A percentile compares a stretch with the other conserved stretches of the same genome.
Evolutionary conservation across 2,888 invertebrate species (phyloP).

Genomic region (Lypha dubia): DNA sequence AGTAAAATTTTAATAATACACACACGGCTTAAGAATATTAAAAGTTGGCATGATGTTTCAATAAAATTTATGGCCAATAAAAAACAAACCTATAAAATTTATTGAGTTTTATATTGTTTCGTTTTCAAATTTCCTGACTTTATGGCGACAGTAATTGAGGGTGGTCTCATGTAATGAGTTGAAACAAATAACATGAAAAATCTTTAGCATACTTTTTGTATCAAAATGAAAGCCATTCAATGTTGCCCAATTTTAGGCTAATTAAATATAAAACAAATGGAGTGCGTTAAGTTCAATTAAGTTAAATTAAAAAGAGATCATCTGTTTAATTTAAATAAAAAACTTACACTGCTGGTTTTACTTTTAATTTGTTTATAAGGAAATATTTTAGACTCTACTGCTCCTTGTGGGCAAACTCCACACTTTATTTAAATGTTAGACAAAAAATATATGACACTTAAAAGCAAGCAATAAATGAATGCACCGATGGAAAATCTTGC

Average conservation of each 20-base stretch:
- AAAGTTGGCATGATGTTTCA: constrained; percentile 54
- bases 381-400: no score
- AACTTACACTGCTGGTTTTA: background rate
- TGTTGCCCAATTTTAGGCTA: constrained; percentile 8
- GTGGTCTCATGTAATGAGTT: background rate
- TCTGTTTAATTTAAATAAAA: background rate
- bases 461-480: no score
- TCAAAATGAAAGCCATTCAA: background rate
- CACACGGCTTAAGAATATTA: background rate
- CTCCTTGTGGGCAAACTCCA: background rate
- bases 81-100: constrained; percentile 41
- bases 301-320: background rate
- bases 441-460: no score
- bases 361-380: no score
- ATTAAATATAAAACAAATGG: background rate
- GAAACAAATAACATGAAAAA: background rate
- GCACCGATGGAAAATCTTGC: no score
- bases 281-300: background rate
- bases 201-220: background rate
- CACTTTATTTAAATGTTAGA: no score
- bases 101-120: background rate
- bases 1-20: constrained; percentile 33
- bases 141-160: background rate
- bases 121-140: constrained; percentile 5
- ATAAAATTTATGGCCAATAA: constrained; percentile 22